These are phyloP conservation scores for Microtus montanus DNA, from an alignment of 2,113 vertebrate genomes.

Conservation along the genomic window DNA sequence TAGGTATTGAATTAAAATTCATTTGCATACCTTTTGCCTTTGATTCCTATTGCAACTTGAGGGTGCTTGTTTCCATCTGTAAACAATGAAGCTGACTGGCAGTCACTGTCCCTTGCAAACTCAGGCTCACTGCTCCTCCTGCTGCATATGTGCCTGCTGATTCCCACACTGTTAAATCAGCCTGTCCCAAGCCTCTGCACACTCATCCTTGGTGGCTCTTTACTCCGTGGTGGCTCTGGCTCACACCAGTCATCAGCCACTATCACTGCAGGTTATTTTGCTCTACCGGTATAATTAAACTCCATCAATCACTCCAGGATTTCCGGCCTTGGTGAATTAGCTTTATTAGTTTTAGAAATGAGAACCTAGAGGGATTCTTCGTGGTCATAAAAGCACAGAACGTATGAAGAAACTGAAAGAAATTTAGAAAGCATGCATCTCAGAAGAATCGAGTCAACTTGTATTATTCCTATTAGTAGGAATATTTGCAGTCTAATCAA, in stretches of 20 bases:
- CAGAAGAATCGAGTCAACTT: background rate
- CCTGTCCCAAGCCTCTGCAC: background rate
- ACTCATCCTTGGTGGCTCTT: background rate
- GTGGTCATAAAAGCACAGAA: background rate
- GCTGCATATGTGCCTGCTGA: background rate
- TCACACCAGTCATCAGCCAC: background rate
- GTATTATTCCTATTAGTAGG: background rate
- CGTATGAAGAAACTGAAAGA: background rate
- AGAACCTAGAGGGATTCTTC: slow-evolving; percentile 24
- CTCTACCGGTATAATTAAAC: slow-evolving; percentile 35
- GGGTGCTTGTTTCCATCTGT: background rate
- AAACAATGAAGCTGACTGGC: background rate
- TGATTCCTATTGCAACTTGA: background rate
- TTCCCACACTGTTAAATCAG: background rate
- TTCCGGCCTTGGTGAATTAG: slow-evolving; percentile 6
- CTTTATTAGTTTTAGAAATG: slow-evolving; percentile 43
- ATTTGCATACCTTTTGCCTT: background rate
- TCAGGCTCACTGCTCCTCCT: background rate
- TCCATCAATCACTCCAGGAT: slow-evolving; percentile 17
- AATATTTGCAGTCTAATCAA: background rate
- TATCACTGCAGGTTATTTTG: background rate
- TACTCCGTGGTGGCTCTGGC: background rate
- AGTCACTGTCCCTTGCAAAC: background rate
- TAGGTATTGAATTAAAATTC: background rate
- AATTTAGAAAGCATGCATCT: background rate